Evolutionary conservation across 2,888 invertebrate species (phyloP), one percentile per base, ranked within the genome.

Genomic region (Rotaria socialis): DNA sequence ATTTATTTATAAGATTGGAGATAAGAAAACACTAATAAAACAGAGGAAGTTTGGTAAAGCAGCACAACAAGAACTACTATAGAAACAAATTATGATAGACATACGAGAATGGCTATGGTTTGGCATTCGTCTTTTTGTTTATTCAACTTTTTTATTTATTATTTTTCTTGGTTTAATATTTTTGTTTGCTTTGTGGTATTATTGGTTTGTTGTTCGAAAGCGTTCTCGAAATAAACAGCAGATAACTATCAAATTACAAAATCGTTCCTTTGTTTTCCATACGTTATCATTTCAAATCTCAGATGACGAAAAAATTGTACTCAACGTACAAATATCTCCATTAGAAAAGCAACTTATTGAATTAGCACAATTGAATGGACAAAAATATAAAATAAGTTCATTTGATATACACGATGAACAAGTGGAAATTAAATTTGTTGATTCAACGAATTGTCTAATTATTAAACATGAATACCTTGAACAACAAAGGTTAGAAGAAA

Each of bases 351-450:
- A 80, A 80, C 22, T n/a, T 24, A 11, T 80, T 24, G 47, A 47
- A 80, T 47, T 80, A 80, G 80, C 47, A 80, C 47, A 80, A 11
- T 80, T 80, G 3, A 80, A 80, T 80, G 80, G n/a, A 47, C 10
- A 47, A 80, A 2, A 35, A n/a, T 80, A 47, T 80, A 43, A 24
- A 24, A 47, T 80, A 24, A 80, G 22, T 47, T 47, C 80, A 22
- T 47, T 47, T 41, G 80, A 80, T 5, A 47, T 80, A 47, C 47
- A 47, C 2, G 47, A 80, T 80, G 80, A 80, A 80, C 43, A 80
- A 14, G 24, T 80, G 11, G 41, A 47, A 11, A 47, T 80, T 11
- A n/a, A 1, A 11, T 80, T 80, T 80, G 35, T 35, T 80, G n/a
- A 43, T 47, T 47, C 80, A 47, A n/a, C 47, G 47, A 80, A 47